A percentile compares a stretch with the other conserved stretches of the same genome.
Evolutionary conservation across 2,888 invertebrate species (phyloP).

Genomic region (Melolontha melolontha): DNA sequence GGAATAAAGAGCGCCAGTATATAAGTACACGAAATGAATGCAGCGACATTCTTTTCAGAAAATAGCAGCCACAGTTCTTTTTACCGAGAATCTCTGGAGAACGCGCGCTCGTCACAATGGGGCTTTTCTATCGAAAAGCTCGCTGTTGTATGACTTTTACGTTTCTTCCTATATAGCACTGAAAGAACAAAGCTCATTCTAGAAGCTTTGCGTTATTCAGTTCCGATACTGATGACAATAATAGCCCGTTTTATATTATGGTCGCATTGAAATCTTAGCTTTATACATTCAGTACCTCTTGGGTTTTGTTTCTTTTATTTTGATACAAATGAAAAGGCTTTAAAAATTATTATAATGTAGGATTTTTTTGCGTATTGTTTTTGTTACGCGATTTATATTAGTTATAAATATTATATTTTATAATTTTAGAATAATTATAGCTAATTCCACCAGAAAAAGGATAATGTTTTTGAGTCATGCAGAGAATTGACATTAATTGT

Average conservation of each 20-base stretch:
- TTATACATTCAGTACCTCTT: slow-evolving; percentile 47
- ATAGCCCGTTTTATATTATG: slow-evolving; percentile 60
- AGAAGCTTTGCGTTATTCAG: slow-evolving; percentile 62
- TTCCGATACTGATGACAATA: slow-evolving; percentile 63
- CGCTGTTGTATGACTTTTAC: slow-evolving; percentile 64
- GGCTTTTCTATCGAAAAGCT: slow-evolving; percentile 61
- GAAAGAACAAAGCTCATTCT: slow-evolving; percentile 64
- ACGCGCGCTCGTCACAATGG: slow-evolving; percentile 60
- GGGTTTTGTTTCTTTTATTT: slow-evolving; percentile 42
- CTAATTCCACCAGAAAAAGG: neutral
- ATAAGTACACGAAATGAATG: slow-evolving; percentile 57
- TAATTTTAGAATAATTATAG: too few species aligned
- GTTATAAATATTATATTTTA: too few species aligned
- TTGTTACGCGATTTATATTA: slow-evolving; percentile 1
- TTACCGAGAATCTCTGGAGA: slow-evolving; percentile 60
- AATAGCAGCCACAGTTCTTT: slow-evolving; percentile 64
- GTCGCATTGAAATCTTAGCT: slow-evolving; percentile 56
- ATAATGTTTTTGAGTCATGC: too few species aligned
- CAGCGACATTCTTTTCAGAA: slow-evolving; percentile 62
- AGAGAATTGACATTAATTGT: too few species aligned
- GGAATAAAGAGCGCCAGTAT: slow-evolving; percentile 53
- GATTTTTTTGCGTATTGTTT: slow-evolving; percentile 7
- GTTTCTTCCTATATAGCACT: slow-evolving; percentile 60
- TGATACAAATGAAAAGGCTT: slow-evolving; percentile 39
- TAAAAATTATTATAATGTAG: slow-evolving; percentile 40